These are phyloP conservation scores for Shargacucullia verbasci DNA, from an alignment of 2,888 invertebrate genomes.

Conservation along the genomic window DNA sequence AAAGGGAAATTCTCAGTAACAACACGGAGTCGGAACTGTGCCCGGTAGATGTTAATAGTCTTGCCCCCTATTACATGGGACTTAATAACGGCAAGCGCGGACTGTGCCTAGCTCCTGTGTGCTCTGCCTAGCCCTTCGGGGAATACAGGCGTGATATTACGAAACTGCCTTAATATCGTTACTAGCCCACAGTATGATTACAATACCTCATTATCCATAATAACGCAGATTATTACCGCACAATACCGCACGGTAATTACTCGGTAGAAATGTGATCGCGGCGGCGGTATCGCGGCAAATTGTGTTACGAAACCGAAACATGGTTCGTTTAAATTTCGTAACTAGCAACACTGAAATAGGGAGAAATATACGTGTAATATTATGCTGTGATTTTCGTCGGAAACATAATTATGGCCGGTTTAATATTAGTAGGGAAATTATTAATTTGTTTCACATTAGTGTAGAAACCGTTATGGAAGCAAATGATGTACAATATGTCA, in stretches of 20 bases:
- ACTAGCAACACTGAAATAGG: background rate
- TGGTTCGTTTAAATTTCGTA: slow-evolving; percentile 15
- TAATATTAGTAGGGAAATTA: slow-evolving; percentile 13
- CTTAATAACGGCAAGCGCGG: no score
- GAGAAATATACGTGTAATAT: slow-evolving; percentile 14
- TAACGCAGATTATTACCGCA: slow-evolving; percentile 6
- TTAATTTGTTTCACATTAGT: slow-evolving; percentile 1
- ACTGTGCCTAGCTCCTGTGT: no score
- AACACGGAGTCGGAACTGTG: no score
- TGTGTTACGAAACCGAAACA: slow-evolving; percentile 22
- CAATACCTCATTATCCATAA: slow-evolving; percentile 22
- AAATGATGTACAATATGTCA: no score
- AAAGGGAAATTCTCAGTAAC: no score
- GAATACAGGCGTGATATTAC: no score
- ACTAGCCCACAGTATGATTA: background rate
- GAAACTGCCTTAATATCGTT: no score
- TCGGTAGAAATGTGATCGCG: slow-evolving; percentile 16
- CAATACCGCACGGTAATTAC: slow-evolving; percentile 30
- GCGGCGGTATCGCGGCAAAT: slow-evolving; percentile 16
- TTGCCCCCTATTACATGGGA: no score
- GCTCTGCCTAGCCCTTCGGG: no score
- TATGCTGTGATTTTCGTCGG: slow-evolving; percentile 15
- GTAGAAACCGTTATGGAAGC: no score
- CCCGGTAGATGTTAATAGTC: no score
- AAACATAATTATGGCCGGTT: slow-evolving; percentile 15